Evolutionary conservation across 2,113 vertebrate genomes (phyloP), one percentile per base, ranked within the genome.

Genomic region (Catharus fuscescens): DNA sequence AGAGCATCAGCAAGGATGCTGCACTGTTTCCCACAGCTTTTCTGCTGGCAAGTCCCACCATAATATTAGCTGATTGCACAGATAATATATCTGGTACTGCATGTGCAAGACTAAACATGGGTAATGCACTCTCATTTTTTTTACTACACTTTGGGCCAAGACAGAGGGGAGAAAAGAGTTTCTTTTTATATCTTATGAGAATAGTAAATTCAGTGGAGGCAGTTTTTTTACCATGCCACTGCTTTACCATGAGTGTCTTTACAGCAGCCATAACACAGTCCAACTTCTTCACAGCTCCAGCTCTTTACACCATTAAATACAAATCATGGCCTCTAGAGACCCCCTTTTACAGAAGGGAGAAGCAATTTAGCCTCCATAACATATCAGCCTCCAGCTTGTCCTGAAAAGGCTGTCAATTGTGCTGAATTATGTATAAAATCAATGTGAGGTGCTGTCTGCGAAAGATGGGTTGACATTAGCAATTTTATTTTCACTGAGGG

Each of bases 341-440:
- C 36, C 84, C 94, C 48, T 92, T 93, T 97, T 97, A 93, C 80
- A 96, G 89, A 96, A 90, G 62, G 74, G 92, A 96, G 89, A 96
- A 93, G 83, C 93, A 93, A 96, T 97, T 97, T 95, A 95, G 80
- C 70, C 56, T 84, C 81, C 52, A 82, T 86, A 97, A 89, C 80
- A 85, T 95, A 97, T 95, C 73, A 95, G 80, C 93, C 89, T 88
- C 87, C 87, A 88, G 67, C 62, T 90, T 97, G 76, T 72, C 95
- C 97, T 93, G 79, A 91, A 79, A 76, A 88, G 72, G 59, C 80
- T 90, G 45, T 88, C 95, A 93, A 76, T 93, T 92, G 70, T 87
- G 74, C 80, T 97, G 88, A 97, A 97, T 97, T 96, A 92, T 90
- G 47, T 95, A 86, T 94, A 95, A 91, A 94, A 94, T 91, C 94